Evolutionary conservation across 2,113 vertebrate species (phyloP).

Genomic region (Thermophis baileyi): DNA sequence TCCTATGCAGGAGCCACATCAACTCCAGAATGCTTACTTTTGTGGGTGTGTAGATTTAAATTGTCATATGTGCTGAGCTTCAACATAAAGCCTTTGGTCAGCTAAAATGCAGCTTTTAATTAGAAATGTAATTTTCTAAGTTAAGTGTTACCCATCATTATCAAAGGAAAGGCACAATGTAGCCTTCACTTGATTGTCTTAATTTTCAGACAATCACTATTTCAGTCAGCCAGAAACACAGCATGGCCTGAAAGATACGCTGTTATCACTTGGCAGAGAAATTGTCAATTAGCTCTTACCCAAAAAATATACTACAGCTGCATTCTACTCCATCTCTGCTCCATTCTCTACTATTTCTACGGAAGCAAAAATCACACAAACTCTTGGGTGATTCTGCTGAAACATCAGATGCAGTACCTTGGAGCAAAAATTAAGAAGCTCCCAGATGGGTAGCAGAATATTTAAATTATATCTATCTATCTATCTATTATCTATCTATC

Average conservation of each 20-base stretch:
- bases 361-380: not conserved
- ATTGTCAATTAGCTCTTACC: not conserved
- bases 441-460: not conserved
- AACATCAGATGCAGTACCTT: not conserved
- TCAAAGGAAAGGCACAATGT: not conserved
- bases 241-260: not conserved
- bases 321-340: not conserved
- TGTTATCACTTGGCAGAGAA: not conserved
- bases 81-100: not conserved
- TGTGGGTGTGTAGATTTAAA: not conserved
- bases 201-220: not conserved
- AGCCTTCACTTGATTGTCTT: not conserved
- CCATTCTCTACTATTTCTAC: not conserved
- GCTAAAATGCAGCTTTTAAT: not conserved
- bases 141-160: not conserved
- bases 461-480: not conserved
- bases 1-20: not conserved
- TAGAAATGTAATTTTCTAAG: not conserved
- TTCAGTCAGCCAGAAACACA: not conserved
- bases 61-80: not conserved
- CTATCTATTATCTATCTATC: too few species aligned
- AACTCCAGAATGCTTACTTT: not conserved
- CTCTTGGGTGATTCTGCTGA: not conserved
- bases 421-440: not conserved
- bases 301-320: not conserved